These are phyloP conservation scores for Hemicordylus capensis DNA, from an alignment of 2,113 vertebrate species.

Conservation along the genomic window DNA sequence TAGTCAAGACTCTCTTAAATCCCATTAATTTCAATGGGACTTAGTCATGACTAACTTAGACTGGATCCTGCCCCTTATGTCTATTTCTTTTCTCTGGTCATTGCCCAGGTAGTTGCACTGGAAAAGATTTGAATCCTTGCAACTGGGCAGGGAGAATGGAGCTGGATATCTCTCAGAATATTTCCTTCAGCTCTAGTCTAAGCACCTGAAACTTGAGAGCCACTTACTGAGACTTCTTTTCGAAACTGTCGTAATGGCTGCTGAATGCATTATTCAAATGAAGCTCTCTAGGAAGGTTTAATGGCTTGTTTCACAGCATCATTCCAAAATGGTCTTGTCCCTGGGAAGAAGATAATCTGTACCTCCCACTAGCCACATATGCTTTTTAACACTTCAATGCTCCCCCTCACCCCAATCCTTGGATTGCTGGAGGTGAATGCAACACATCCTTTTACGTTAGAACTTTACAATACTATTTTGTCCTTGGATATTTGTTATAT, in stretches of 20 bases:
- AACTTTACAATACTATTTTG: background rate
- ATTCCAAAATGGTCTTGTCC: background rate
- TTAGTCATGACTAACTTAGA: too few relatives aligned
- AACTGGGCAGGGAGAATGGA: background rate
- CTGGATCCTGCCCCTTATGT: too few relatives aligned
- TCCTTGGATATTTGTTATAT: background rate
- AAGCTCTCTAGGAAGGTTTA: background rate
- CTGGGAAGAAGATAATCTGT: background rate
- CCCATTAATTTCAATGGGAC: too few relatives aligned
- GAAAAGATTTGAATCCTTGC: background rate
- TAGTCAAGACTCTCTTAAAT: too few relatives aligned
- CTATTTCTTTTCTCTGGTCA: background rate
- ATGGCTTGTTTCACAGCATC: background rate
- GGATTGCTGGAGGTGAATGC: background rate
- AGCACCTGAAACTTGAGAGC: background rate
- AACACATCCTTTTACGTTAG: background rate
- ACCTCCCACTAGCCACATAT: background rate
- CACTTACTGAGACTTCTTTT: background rate
- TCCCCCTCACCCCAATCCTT: too few relatives aligned
- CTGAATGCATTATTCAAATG: background rate
- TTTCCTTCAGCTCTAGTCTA: background rate
- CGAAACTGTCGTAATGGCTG: background rate
- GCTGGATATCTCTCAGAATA: background rate
- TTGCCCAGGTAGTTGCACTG: background rate
- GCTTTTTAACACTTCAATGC: background rate